Conservation (phyloP, 2,113 vertebrate species). For the Pangasianodon hypophthalmus region DNA sequence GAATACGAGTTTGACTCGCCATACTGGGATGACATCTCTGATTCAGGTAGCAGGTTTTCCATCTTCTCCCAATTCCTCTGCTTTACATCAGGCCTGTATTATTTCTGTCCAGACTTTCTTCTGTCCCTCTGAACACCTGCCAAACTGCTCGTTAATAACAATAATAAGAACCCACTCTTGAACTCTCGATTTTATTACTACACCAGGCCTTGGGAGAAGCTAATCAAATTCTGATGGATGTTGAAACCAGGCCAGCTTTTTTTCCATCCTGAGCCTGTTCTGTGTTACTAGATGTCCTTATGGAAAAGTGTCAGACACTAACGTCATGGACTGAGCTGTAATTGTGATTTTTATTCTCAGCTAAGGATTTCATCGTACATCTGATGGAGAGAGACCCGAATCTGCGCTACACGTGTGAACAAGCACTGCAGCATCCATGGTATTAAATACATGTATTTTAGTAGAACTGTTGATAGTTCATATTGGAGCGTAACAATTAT, state of each 20-base stretch:
- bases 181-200: background rate
- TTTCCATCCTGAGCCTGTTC: background rate
- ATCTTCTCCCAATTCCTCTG: background rate
- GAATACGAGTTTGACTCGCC: slow-evolving; percentile 98
- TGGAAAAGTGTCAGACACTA: background rate
- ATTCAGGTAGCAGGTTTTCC: slow-evolving; percentile 81
- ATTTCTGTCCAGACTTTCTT: background rate
- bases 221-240: background rate
- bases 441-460: slow-evolving; percentile 62
- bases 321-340: background rate
- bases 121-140: slow-evolving; percentile 1
- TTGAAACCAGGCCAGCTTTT: background rate
- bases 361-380: slow-evolving; percentile 95
- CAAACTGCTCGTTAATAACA: slow-evolving; percentile 8
- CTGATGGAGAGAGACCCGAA: slow-evolving; percentile 92
- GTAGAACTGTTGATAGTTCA: background rate
- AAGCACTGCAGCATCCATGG: slow-evolving; percentile 96
- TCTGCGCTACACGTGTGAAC: slow-evolving; percentile 90
- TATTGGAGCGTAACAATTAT: background rate
- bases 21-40: slow-evolving; percentile 98
- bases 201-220: background rate
- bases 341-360: slow-evolving; percentile 65
- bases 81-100: background rate
- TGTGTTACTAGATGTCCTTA: background rate
- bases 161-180: slow-evolving; percentile 8